phyloP scores from a whole-genome alignment of 1,140 invertebrate species.

The Campodea augens region DNA sequence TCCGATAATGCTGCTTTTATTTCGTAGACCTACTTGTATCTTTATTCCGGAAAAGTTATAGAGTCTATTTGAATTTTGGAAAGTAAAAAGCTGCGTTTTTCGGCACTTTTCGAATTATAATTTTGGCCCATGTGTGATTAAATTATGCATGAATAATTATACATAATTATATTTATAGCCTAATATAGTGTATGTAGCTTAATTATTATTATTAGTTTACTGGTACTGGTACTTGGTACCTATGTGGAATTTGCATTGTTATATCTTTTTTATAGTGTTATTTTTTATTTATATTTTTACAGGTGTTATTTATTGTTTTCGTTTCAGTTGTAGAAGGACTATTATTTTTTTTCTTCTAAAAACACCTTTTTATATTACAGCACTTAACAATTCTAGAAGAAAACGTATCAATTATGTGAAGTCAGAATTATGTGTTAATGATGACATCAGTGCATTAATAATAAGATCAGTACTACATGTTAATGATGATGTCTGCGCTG shows the following conservation, averaged over 20 bases:
- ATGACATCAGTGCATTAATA: too few relatives aligned
- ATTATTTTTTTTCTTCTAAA: constrained; percentile 2
- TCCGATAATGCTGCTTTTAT: too few relatives aligned
- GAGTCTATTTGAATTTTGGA: constrained; percentile 4
- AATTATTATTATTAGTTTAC: too few relatives aligned
- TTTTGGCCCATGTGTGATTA: too few relatives aligned
- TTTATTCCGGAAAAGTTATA: constrained; percentile 17
- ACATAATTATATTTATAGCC: neutral
- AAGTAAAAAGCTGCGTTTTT: constrained; percentile 12
- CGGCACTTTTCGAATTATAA: too few relatives aligned
- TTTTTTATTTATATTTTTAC: neutral
- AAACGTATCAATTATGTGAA: too few relatives aligned
- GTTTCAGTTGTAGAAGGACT: neutral
- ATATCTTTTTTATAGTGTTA: too few relatives aligned
- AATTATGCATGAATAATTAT: constrained; percentile 16
- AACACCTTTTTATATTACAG: constrained; percentile 8
- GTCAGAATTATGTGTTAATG: too few relatives aligned
- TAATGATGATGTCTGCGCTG: too few relatives aligned
- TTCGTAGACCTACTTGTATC: too few relatives aligned
- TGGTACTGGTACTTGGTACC: neutral
- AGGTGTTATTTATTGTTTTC: constrained; percentile 1
- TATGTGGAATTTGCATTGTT: neutral
- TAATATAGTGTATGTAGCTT: neutral
- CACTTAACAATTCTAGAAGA: too few relatives aligned
- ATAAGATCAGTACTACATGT: too few relatives aligned